Evolutionary conservation across 1,140 invertebrate species (phyloP).

Genomic region (Thaumatotibia leucotreta): DNA sequence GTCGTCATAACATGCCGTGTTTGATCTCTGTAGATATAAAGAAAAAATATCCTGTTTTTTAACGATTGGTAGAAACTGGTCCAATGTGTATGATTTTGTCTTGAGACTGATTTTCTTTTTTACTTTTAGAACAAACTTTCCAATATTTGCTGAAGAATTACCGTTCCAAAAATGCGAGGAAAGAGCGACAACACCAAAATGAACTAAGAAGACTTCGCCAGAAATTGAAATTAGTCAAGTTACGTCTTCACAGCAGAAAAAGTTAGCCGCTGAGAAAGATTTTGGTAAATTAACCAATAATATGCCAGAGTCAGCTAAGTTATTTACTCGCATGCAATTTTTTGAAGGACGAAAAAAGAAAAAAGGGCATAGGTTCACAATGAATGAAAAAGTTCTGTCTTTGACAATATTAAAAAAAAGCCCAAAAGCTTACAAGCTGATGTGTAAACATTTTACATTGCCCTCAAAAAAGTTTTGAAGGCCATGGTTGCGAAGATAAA

Average conservation of each 20-base stretch:
- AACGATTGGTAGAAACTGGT: too few relatives aligned
- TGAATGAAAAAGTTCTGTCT: slow-evolving; percentile 17
- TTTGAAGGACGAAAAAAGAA: slow-evolving; percentile 6
- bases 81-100: too few relatives aligned
- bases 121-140: not conserved
- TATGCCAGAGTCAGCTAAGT: not conserved
- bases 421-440: slow-evolving; percentile 11
- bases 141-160: not conserved
- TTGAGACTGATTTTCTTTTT: not conserved
- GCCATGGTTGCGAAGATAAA: slow-evolving; percentile 15
- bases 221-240: not conserved
- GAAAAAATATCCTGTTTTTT: too few relatives aligned
- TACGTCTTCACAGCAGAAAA: not conserved
- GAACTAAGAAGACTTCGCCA: not conserved
- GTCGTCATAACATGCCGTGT: too few relatives aligned
- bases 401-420: slow-evolving; percentile 19
- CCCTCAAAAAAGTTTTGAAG: slow-evolving; percentile 24
- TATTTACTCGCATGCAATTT: not conserved
- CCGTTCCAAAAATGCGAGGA: not conserved
- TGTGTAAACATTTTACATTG: slow-evolving; percentile 21
- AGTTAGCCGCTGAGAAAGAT: not conserved
- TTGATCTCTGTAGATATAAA: too few relatives aligned
- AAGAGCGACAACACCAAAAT: not conserved
- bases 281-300: not conserved
- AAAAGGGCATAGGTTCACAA: slow-evolving; percentile 12